phyloP scores from a whole-genome alignment of 2,888 invertebrate genomes.

The Agriopis leucophaearia region DNA sequence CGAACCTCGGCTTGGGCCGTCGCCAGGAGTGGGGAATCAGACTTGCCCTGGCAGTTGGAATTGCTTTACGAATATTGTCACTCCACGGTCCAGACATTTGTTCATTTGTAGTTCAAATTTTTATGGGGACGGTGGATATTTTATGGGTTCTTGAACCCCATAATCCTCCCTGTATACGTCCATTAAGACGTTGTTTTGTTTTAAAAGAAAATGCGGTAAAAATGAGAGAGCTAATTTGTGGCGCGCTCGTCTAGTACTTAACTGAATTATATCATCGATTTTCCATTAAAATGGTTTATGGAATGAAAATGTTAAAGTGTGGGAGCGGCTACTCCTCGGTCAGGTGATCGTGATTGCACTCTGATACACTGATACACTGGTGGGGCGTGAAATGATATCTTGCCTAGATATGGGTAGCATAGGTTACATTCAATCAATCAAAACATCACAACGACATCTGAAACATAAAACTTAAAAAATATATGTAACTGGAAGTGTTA shows the following conservation, averaged over 20 bases:
- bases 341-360: slow-evolving; percentile 34
- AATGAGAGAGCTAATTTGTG: slow-evolving; percentile 64
- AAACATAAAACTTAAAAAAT: background rate
- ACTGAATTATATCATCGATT: slow-evolving; percentile 86
- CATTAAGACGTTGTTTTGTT: slow-evolving; percentile 69
- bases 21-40: no score
- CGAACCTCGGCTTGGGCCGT: no score
- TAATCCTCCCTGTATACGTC: slow-evolving; percentile 5
- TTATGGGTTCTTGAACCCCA: background rate
- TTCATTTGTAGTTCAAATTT: background rate
- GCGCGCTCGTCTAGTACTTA: slow-evolving; percentile 70
- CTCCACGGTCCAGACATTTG: background rate
- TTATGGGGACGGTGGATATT: background rate
- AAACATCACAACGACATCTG: background rate
- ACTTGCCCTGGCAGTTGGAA: no score
- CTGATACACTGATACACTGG: slow-evolving; percentile 10
- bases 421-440: no score
- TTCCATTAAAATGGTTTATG: slow-evolving; percentile 86
- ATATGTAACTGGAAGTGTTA: no score
- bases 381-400: slow-evolving; percentile 1
- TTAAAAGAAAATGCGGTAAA: slow-evolving; percentile 59
- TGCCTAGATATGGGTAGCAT: background rate
- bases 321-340: slow-evolving; percentile 68
- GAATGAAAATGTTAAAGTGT: slow-evolving; percentile 81
- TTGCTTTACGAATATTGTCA: no score